phyloP scores from a whole-genome alignment of 1,140 invertebrate species.

The Euura lappo region DNA sequence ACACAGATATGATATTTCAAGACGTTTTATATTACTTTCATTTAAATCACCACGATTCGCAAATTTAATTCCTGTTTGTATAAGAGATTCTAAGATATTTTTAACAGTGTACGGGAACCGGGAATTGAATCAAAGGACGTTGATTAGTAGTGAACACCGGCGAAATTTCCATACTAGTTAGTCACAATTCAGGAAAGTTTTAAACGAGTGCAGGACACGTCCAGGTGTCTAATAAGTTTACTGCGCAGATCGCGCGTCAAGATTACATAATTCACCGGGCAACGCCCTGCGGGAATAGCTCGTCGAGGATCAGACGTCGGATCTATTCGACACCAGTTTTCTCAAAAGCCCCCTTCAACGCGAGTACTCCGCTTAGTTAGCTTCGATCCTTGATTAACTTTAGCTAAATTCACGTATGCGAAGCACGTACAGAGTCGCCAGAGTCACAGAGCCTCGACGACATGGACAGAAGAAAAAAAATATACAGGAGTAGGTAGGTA shows the following conservation, averaged over 20 bases:
- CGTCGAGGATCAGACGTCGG: background rate
- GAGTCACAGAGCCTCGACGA: background rate
- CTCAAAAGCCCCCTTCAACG: background rate
- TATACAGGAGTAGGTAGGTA: background rate
- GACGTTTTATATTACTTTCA: too few species aligned
- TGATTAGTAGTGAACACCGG: background rate
- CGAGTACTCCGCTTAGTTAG: background rate
- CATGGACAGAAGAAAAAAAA: background rate
- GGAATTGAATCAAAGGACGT: background rate
- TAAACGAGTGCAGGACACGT: background rate
- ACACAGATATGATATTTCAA: too few species aligned
- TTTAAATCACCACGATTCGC: too few species aligned
- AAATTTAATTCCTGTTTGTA: too few species aligned
- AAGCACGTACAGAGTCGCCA: background rate
- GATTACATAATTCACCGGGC: background rate
- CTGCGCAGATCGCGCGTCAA: background rate
- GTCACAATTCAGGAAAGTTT: background rate
- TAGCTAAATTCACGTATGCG: background rate
- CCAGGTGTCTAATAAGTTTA: background rate
- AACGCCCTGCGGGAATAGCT: background rate
- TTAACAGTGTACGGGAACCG: background rate
- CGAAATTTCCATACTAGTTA: background rate
- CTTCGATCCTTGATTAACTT: conserved; percentile 5
- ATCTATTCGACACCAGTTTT: background rate
- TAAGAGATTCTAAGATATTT: too few species aligned